Conservation (phyloP, 2,888 invertebrate species). For the Lydus trimaculatus region DNA sequence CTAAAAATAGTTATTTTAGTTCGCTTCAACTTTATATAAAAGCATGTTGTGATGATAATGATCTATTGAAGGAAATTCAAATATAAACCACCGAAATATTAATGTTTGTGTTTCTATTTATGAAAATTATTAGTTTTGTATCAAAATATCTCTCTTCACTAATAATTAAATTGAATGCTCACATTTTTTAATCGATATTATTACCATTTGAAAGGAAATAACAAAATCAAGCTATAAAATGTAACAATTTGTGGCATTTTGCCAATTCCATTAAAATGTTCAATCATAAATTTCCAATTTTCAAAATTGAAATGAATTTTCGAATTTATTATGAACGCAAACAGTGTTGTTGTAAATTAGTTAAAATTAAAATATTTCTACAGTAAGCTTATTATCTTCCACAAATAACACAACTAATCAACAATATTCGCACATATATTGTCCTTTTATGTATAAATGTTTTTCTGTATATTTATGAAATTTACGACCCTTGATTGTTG, state of each 20-base stretch:
- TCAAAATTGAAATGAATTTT: neutral
- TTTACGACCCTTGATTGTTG: conserved; percentile 30
- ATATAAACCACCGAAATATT: neutral
- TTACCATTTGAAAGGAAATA: neutral
- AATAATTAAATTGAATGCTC: neutral
- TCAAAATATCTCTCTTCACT: neutral
- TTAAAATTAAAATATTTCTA: neutral
- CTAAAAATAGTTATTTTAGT: neutral
- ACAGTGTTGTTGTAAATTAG: neutral
- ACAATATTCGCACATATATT: neutral
- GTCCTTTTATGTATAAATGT: neutral
- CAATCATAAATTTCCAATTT: neutral
- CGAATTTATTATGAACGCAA: neutral
- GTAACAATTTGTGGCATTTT: neutral
- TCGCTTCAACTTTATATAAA: neutral
- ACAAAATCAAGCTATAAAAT: neutral
- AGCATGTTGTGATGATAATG: neutral
- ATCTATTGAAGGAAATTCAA: neutral
- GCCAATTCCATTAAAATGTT: neutral
- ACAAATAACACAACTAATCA: neutral
- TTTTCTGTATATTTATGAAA: neutral
- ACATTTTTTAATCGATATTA: neutral
- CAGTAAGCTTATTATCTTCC: neutral
- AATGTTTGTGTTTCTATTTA: neutral
- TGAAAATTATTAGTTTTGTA: neutral